Evolutionary conservation across 2,797 vertebrate species (phyloP), one percentile per base, ranked within the genome.

Genomic region (Adrianichthys oophorus): DNA sequence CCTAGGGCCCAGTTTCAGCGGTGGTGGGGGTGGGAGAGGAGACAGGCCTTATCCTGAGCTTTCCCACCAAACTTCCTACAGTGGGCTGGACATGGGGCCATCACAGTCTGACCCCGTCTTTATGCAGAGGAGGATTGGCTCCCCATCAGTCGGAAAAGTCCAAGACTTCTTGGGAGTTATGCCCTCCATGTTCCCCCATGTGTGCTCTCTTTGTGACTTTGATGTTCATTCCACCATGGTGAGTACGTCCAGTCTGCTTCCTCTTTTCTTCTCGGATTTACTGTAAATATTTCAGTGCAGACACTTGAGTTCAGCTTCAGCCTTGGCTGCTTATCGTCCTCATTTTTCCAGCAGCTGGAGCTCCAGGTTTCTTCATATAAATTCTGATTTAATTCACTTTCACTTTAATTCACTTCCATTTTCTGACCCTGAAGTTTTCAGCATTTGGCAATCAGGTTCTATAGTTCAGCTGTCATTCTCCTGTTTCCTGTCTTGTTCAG

Each of bases 161-260:
- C 90, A 91, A 63, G 92, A 93, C 89, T 93, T 91, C 86, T 87
- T 92, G 84, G 92, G 91, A 84, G 82, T 85, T 68, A 70, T 65
- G 77, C 92, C 92, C 41, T 45, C 77, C 79, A 89, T 90, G 87
- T 92, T 92, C 78, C 92, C 91, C 52, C 90, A 92, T 18, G 86
- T 92, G 63, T 93, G 92, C 83, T 85, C 90, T 83, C 91, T 93
- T 91, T 93, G 92, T 91, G 91, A 92, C 82, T 92, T 91, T 91
- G 91, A 92, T 16, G 90, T 93, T 60, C 90, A 90, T 73, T 92
- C 90, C 71, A 75, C 59, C 72, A 86, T 91, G 92, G 92, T 93
- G 91, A 93, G 92, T 93, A 92, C 74, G 56, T 23, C 63, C 78
- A 49, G 44, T 50, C 52, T 80, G 70, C 61, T 80, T 60, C 56